Conservation (phyloP, 1,140 invertebrate genomes). For the Panagrolaimus sp. region DNA sequence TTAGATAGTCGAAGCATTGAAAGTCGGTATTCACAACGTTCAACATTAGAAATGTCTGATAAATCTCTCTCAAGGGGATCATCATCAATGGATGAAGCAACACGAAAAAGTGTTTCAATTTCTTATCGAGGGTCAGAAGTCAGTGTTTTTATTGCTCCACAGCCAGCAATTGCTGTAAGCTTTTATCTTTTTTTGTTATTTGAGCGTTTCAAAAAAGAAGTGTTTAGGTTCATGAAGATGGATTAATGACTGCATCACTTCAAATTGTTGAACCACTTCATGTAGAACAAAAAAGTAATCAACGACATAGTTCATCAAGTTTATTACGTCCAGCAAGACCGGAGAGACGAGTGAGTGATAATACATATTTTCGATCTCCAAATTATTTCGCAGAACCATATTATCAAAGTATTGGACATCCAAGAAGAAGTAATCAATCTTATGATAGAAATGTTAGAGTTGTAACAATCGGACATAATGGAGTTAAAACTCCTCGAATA, state of each 20-base stretch:
- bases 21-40: conserved; percentile 30
- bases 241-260: not conserved
- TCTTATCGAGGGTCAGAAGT: conserved; percentile 29
- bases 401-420: conserved; percentile 11
- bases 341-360: not conserved
- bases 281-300: not conserved
- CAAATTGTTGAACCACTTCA: not conserved
- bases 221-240: not conserved
- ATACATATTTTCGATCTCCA: not conserved
- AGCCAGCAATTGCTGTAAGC: conserved; percentile 27
- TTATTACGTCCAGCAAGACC: not conserved
- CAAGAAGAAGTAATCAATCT: not conserved
- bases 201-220: not conserved
- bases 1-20: conserved; percentile 22
- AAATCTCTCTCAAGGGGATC: conserved; percentile 3
- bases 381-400: not conserved
- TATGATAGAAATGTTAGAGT: not conserved
- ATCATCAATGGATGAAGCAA: conserved; percentile 5
- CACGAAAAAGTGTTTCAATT: conserved; percentile 25
- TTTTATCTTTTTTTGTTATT: not conserved
- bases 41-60: conserved; percentile 18
- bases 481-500: conserved; percentile 4
- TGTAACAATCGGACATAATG: not conserved
- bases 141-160: conserved; percentile 26
- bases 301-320: not conserved